Evolutionary conservation across 92 coral and sea anemone species (phyloP), one percentile per base, ranked within the genome.

Genomic region (Palythoa heliodiscus): DNA sequence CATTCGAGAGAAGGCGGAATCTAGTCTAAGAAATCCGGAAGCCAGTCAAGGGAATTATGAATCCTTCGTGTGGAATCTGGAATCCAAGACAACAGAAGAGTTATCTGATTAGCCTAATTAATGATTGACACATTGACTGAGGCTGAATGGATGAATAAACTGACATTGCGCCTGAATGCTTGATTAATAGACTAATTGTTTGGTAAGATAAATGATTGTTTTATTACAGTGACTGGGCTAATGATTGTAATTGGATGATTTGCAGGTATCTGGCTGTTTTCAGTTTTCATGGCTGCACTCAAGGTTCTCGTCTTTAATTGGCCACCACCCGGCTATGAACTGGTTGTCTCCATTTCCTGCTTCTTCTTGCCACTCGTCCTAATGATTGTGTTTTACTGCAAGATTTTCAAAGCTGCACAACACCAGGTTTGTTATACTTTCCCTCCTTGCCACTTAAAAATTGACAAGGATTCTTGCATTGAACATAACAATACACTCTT

Each of bases 261-360:
- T n/a, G 37, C 91, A 64, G 79, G 81, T 12, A 94, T 94, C 66
- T 94, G 98, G 98, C 52, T 86, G 80, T 90, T 92, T 74, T 83
- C 98, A 48, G 88, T 82, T 11, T 75, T 86, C 37, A 93, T 94
- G 87, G 98, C 98, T 15, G 90, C 83, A 15, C 50, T 92, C 15
- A 94, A 90, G 64, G 43, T 92, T 5, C 86, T 94, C 57, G 20
- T 88, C 11, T 94, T 93, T 93, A 40, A 68, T 2, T 73, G 85
- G 20, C 93, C 93, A 5, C 98, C 98, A 10, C 98, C 98, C 0
- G 86, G 87, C 29, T 94, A 94, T 76, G 98, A 94, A 78, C 52
- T 92, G 53, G 76, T 91, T 16, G 98, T 94, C 11, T 89, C 95
- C 5, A 76, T 94, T 29, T 79, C 85, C 17, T 94, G 98, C 75